Base-by-base conservation (phyloP, 1,140 invertebrate genomes). In the Drosophila arawakana region DNA sequence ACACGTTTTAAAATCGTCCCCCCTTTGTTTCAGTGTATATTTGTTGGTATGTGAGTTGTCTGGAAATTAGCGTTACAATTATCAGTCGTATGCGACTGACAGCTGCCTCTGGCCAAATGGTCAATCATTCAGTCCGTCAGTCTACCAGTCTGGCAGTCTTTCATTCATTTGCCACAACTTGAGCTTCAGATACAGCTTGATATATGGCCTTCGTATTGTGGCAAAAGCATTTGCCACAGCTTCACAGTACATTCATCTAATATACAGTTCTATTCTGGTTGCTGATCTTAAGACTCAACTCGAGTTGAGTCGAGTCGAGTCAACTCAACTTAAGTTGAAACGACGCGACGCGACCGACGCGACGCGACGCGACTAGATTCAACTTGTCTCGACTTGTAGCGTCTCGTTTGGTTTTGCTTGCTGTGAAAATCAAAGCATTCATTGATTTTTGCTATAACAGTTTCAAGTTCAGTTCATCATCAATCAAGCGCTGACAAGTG, bases 401-500 rank as follows among this genome's bases (percentile, higher is more conserved):
- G 63, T 44, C 8, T 54, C 41, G 39, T 11, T 62, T 39, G 57
- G 10, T 18, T 65, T 50, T 30, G 11, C 25, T 18, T 46, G 43
- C 58, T 44, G 55, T 11, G 55, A 67, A 73, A 67, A 73, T 71
- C 57, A 71, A 71, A 76, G 76, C 58, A 75, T 78, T 80, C 75
- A 78, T 88, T 82, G 81, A 78, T 79, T 85, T 84, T 66, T 70
- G 62, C 78, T 66, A 68, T 46, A 79, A 70, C 72, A 76, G 67
- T 86, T 73, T 89, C 84, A 88, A 89, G 84, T 88, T 89, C 84
- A 88, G 80, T 88, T 84, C 68, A 80, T 84, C 80, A 88, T 88
- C 80, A 88, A 88, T 88, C 83, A 88, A 73, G 55, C 68, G 55
- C 55, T 80, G 83, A 89, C 83, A 86, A 77, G 43, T 73, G 68